A percentile compares a stretch with the other conserved stretches of the same genome.
phyloP scores from a whole-genome alignment of 1,140 invertebrate genomes.

The Portunus trituberculatus region DNA sequence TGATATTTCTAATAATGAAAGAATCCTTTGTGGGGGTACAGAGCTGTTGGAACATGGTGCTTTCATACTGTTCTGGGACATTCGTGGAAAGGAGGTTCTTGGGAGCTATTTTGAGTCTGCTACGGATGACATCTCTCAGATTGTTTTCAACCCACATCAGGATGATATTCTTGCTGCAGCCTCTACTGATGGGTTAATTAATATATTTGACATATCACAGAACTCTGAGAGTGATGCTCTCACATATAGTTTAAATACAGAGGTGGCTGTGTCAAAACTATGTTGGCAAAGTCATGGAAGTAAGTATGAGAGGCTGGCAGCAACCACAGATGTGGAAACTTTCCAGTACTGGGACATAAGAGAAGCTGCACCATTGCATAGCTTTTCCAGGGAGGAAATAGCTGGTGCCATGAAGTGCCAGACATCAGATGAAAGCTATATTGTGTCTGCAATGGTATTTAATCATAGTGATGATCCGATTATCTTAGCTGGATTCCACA shows the following conservation, averaged over 20 bases:
- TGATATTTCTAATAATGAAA: constrained; percentile 88
- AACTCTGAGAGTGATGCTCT: constrained; percentile 90
- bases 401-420: constrained; percentile 81
- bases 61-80: constrained; percentile 92
- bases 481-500: constrained; percentile 54
- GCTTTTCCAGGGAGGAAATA: constrained; percentile 83
- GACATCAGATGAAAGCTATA: constrained; percentile 63
- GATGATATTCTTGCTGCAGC: constrained; percentile 87
- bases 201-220: constrained; percentile 90
- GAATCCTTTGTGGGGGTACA: constrained; percentile 88
- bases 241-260: constrained; percentile 89
- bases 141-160: constrained; percentile 89
- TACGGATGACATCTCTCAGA: constrained; percentile 90
- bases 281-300: constrained; percentile 65
- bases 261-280: constrained; percentile 87
- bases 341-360: constrained; percentile 87
- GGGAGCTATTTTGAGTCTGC: constrained; percentile 94
- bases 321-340: constrained; percentile 68
- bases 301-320: constrained; percentile 49
- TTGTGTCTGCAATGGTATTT: constrained; percentile 13
- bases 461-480: constrained; percentile 28
- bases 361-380: constrained; percentile 83
- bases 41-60: constrained; percentile 87
- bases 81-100: constrained; percentile 85
- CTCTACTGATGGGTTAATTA: constrained; percentile 92